phyloP scores from a whole-genome alignment of 1,140 invertebrate species.

The Dolichoris vasculosae region DNA sequence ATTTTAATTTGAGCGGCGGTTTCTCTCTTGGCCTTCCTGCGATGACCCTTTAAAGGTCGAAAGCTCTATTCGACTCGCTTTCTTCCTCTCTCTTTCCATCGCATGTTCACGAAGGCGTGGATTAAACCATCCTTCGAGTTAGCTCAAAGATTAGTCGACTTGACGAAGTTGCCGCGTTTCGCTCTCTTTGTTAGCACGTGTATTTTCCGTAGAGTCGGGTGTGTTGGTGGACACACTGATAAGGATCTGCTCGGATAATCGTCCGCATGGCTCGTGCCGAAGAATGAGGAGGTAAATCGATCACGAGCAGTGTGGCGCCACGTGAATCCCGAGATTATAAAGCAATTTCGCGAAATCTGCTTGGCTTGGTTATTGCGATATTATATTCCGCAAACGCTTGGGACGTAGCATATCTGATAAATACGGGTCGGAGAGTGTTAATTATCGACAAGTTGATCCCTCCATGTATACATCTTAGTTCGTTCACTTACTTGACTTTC shows the following conservation, averaged over 20 bases:
- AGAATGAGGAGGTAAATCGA: background rate
- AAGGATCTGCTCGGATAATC: slow-evolving; percentile 27
- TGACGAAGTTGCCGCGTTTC: slow-evolving; percentile 35
- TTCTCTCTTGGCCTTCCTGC: background rate
- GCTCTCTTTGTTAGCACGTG: background rate
- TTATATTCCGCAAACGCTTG: slow-evolving; percentile 36
- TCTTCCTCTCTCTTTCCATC: background rate
- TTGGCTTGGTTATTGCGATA: slow-evolving; percentile 46
- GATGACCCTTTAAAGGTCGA: slow-evolving; percentile 12
- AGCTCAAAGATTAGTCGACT: slow-evolving; percentile 52
- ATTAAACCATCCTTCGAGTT: slow-evolving; percentile 44
- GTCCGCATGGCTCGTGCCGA: background rate
- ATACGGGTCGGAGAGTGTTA: slow-evolving; percentile 37
- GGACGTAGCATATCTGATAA: slow-evolving; percentile 40
- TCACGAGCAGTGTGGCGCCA: background rate
- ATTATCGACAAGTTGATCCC: slow-evolving; percentile 45
- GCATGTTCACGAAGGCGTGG: background rate
- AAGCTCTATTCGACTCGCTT: background rate
- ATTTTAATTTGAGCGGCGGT: slow-evolving; percentile 42
- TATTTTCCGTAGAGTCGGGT: too few relatives aligned
- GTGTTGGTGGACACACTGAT: background rate
- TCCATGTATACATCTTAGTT: background rate
- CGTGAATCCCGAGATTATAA: slow-evolving; percentile 46
- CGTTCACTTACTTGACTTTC: background rate
- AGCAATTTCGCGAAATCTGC: slow-evolving; percentile 49